Percentiles rank a stretch among this genome's conserved stretches.
These are phyloP conservation scores for Melanerpes formicivorus DNA, from an alignment of 2,113 vertebrate genomes.

Conservation along the genomic window DNA sequence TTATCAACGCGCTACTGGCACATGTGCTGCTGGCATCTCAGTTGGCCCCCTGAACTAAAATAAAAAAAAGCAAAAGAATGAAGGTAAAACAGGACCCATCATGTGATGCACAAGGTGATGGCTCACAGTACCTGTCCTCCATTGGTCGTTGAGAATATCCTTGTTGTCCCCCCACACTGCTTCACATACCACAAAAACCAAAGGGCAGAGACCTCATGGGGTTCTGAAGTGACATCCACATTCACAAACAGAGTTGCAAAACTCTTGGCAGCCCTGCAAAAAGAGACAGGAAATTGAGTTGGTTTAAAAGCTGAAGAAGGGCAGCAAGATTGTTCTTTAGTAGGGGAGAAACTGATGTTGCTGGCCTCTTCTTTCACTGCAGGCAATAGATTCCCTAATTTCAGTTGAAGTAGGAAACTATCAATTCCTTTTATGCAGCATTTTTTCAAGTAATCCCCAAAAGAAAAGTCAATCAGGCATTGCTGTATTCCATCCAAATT, in stretches of 20 bases:
- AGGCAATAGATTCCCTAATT: not conserved
- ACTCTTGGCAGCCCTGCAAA: constrained; percentile 78
- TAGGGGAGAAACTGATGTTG: not conserved
- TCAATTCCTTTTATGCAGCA: not conserved
- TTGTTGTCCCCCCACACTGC: constrained; percentile 91
- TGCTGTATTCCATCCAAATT: not conserved
- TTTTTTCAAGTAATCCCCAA: not conserved
- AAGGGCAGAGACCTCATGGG: constrained; percentile 93
- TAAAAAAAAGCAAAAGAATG: not conserved
- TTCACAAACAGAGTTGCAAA: constrained; percentile 94
- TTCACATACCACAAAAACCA: constrained; percentile 99
- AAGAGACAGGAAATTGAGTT: not conserved
- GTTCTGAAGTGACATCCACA: constrained; percentile 92
- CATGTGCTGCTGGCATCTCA: not conserved
- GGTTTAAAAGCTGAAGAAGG: not conserved
- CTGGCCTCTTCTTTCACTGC: not conserved
- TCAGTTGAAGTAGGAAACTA: not conserved
- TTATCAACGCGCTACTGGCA: not conserved
- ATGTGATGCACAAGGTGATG: not conserved
- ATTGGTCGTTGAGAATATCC: constrained; percentile 92
- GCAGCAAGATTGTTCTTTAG: not conserved
- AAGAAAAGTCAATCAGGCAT: not conserved
- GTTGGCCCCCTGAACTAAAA: not conserved
- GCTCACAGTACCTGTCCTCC: constrained; percentile 89
- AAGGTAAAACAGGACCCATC: not conserved